Evolutionary conservation across 2,888 invertebrate species (phyloP), one percentile per base, ranked within the genome.

Genomic region (Cheilosia urbana): DNA sequence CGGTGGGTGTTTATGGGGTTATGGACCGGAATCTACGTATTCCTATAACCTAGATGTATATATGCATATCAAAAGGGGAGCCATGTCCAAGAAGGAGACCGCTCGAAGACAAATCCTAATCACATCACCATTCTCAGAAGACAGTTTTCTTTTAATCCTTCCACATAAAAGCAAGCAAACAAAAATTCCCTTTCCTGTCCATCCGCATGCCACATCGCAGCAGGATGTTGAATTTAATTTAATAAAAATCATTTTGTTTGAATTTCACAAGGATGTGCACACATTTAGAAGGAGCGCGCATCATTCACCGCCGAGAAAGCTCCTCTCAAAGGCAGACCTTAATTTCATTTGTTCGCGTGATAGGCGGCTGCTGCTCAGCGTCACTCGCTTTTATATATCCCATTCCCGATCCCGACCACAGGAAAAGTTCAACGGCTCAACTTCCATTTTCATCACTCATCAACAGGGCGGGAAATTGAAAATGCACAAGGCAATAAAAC

Each of bases 161-260:
- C 60, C 13, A 37, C 13, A 37, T 53, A 30, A 30, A 9, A 24
- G 24, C 37, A 40, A 73, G 24, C 73, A 79, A 66, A 60, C 79
- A 66, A 60, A 34, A 53, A 34, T 9, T 15, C 7, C 17, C 17
- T 17, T 27, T 24, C 24, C n/a, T 37, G 58, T 47, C 34, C 21
- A 34, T 72, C 37, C 42, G n/a, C 51, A 13, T 55, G 47, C n/a
- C 58, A 47, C 19, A 34, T 69, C 45, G 13, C 57, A 45, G 34
- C 15, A 73, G 47, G 63, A 63, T 57, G 58, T 63, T 58, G 42
- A 81, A 71, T 81, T 73, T 69, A 79, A 84, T 79, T 79, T 79
- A 75, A 84, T 79, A 69, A 79, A 73, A 83, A 83, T 78, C 55
- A 68, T 47, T 73, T 73, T 79, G 49, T 83, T 83, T 73, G 68